Evolutionary conservation across 2,888 invertebrate genomes (phyloP).

Genomic region (Diplolepis rosae): DNA sequence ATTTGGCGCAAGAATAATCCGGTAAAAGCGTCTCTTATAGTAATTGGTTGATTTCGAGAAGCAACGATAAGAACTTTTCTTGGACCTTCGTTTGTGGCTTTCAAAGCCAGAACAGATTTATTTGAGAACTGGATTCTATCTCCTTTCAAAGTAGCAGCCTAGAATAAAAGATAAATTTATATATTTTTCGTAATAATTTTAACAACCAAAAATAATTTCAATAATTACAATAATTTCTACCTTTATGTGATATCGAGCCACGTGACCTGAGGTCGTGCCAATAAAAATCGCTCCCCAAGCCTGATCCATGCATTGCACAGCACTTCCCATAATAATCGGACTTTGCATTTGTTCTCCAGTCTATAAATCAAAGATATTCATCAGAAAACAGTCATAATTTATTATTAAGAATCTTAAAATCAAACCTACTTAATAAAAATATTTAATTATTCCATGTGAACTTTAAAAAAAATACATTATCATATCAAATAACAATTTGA

Average conservation of each 20-base stretch:
- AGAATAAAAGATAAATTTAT: conserved; percentile 5
- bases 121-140: conserved; percentile 77
- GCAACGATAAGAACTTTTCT: conserved; percentile 82
- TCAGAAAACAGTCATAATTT: background rate
- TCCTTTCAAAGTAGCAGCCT: conserved; percentile 63
- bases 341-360: conserved; percentile 76
- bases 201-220: background rate
- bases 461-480: too few relatives aligned
- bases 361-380: conserved; percentile 69
- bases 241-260: conserved; percentile 81
- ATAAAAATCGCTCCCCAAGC: conserved; percentile 84
- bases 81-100: conserved; percentile 84
- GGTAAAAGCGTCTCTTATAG: conserved; percentile 82
- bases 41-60: conserved; percentile 81
- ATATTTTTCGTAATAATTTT: background rate
- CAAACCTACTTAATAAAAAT: too few relatives aligned
- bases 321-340: conserved; percentile 77
- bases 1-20: conserved; percentile 82
- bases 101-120: conserved; percentile 81
- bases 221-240: conserved; percentile 69
- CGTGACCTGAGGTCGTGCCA: conserved; percentile 83
- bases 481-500: too few relatives aligned
- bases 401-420: too few relatives aligned
- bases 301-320: conserved; percentile 84
- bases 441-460: too few relatives aligned